Evolutionary conservation across 2,113 vertebrate genomes (phyloP), one percentile per base, ranked within the genome.

Genomic region (Chamaetylas fuelleborni): DNA sequence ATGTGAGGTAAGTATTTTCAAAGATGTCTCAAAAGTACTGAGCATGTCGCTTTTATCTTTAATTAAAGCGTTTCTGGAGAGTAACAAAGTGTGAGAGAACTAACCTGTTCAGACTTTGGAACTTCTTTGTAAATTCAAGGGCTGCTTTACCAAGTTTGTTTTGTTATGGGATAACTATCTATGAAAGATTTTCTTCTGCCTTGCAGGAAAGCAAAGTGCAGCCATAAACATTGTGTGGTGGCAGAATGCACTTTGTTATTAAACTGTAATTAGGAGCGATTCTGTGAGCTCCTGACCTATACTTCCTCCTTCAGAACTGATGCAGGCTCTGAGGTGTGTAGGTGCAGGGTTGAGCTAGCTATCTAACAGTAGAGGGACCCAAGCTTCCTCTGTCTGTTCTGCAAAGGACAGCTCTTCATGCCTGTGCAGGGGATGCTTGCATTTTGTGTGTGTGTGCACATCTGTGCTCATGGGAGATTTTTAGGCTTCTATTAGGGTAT

Each of bases 331-430:
- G 29, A 23, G 48, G 24, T 17, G 24, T 17, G 34, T 12, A 18
- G 13, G 23, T 33, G 17, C 4, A 4, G 47, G 23, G 8, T 60
- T 50, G 42, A 88, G 22, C 19, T 38, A 26, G 14, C 8, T 74
- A 86, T 83, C 85, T 36, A 80, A 91, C 97, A 97, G 96, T 50
- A 97, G 97, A 96, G 97, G 95, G 97, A 97, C 87, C 93, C 94
- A 96, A 26, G 85, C 90, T 95, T 88, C 94, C 69, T 96, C 56
- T 36, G 22, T 57, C 56, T 95, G 45, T 50, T 92, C 51, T 90
- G 23, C 38, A 51, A n/a, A 53, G 22, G 33, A 78, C 54, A 66
- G 14, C 50, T 47, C 38, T 65, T 88, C 47, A 36, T 83, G 74
- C 31, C n/a, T 72, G 25, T 31, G 26, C 66, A 38, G 13, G 79